Evolutionary conservation across 2,888 invertebrate genomes (phyloP), one percentile per base, ranked within the genome.

Genomic region (Protula sp.): DNA sequence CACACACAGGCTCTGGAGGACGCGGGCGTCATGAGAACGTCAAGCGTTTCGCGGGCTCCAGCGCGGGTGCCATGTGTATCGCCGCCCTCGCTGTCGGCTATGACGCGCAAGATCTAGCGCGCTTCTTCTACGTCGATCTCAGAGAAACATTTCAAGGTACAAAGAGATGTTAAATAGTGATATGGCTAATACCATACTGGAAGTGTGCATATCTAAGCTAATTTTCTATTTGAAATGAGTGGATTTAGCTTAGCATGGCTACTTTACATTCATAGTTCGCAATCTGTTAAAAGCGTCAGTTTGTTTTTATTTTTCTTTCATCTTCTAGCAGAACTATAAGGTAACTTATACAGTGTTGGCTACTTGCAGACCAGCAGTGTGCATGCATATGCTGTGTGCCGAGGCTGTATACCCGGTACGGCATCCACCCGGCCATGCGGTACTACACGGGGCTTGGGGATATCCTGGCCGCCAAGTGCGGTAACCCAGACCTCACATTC

Each of bases 51-150:
- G 72, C 74, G 2, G 76, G 76, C 0, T 64, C 75, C 27, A 74
- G 74, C 60, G 74, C 74, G 0, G 76, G 76, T 0, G 75, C 75
- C 4, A 75, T 76, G 73, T 71, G 73, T 1, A 74, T 74, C 1
- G 62, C 74, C 14, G 50, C 67, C 74, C 63, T 75, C 3, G 70
- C 73, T 14, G 72, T 76, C 2, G 75, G 75, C 3, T 75, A 73
- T 64, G 60, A 69, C 52, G 69, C 73, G 0, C 56, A 67, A 5
- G 70, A 73, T 47, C 67, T 76, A 2, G 66, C 70, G 57, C 68
- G 69, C 30, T 72, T 71, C 57, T 67, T 74, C 30, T 67, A 70
- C 38, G 71, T 73, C 53, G 73, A 74, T 57, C 50, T 50, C 14
- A 22, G 5, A 5, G 50, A 5, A 22, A 26, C 24, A 9, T 50